Evolutionary conservation across 2,797 vertebrate species (phyloP).

Genomic region (Rhabdomys pumilio): DNA sequence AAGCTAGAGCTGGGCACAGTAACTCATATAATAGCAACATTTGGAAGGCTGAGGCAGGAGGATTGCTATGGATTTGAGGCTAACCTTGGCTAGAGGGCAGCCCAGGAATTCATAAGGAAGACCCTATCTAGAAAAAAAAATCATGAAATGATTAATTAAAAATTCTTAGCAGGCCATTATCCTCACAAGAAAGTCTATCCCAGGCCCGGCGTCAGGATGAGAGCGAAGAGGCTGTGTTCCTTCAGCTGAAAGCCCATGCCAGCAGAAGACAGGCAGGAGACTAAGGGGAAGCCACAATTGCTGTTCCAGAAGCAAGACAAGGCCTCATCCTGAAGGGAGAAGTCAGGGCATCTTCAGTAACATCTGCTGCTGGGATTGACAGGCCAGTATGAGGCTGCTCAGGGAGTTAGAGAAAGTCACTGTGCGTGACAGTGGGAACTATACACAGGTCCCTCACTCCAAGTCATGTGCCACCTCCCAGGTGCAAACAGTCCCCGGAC

Average conservation of each 20-base stretch:
- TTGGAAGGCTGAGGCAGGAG: not conserved
- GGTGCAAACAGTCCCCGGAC: not conserved
- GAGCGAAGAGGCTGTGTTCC: not conserved
- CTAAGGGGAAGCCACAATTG: not conserved
- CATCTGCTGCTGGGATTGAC: not conserved
- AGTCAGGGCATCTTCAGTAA: not conserved
- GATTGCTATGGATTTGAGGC: not conserved
- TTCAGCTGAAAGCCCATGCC: not conserved
- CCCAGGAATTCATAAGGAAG: not conserved
- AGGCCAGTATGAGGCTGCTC: not conserved
- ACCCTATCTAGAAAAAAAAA: not conserved
- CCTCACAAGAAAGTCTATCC: not conserved
- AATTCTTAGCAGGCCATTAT: slow-evolving; percentile 4
- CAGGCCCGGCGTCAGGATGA: no score
- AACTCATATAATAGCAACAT: not conserved
- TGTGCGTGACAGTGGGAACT: not conserved
- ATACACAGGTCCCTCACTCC: not conserved
- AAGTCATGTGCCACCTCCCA: not conserved
- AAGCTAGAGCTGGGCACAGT: not conserved
- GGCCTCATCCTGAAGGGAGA: slow-evolving; percentile 4
- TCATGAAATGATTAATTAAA: not conserved
- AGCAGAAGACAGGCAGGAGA: not conserved
- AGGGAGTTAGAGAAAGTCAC: not conserved
- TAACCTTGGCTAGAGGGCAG: not conserved
- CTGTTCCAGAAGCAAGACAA: slow-evolving; percentile 12